Evolutionary conservation across 2,888 invertebrate genomes (phyloP), one percentile per base, ranked within the genome.

Genomic region (Reticulitermes lucifugus): DNA sequence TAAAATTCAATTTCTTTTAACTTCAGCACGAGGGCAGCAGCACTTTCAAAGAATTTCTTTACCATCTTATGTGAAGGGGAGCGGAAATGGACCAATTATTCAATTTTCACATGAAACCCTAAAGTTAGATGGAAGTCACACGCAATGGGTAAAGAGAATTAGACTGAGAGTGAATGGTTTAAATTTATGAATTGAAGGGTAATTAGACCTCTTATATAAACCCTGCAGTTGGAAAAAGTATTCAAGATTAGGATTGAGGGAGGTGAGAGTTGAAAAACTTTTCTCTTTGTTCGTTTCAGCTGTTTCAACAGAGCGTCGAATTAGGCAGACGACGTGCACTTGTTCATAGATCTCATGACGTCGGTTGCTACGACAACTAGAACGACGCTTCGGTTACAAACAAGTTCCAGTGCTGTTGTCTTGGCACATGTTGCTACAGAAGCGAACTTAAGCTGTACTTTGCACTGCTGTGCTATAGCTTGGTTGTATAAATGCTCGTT

Each of bases 141-240:
- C 5, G 60, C 59, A 80, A 60, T 35, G 35, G 25, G 29, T 35
- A 35, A 60, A 60, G 59, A 80, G 60, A 80, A 79, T 79, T 7
- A 18, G 79, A 79, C 51, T 79, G n/a, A 25, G 80, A 80, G 35
- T 60, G 80, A 80, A 80, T 80, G 80, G 80, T 60, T 80, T 80
- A 60, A 60, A 80, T 80, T 80, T 80, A 60, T 80, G 80, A 80
- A 80, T 60, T 80, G 59, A 55, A 80, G 41, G 51, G 80, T 60
- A 80, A 80, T 80, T 80, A 80, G 80, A 80, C 18, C 55, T 60
- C 80, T 80, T 80, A 80, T 60, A 60, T 80, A 60, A 60, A 35
- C 21, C 22, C 60, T 41, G 60, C 35, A 41, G 55, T 80, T 21
- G 60, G 46, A 59, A 60, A 25, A 29, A 55, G 14, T 18, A 65